These are phyloP conservation scores for Drosophila gunungcola DNA, from an alignment of 1,140 invertebrate genomes.

Conservation along the genomic window DNA sequence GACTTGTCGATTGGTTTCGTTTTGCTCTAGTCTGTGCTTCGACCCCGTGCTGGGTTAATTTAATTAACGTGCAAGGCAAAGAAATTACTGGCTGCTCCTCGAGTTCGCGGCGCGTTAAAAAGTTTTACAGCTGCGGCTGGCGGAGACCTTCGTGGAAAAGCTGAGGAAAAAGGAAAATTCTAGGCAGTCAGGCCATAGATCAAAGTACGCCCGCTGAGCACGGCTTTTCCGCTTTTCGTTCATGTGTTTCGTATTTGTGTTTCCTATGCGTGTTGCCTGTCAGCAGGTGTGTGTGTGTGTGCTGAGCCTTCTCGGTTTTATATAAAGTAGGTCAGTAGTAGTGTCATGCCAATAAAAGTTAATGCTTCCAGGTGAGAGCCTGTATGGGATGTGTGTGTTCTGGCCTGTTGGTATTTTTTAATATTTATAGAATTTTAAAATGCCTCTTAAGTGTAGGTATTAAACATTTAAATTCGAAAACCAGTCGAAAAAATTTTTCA, in stretches of 20 bases:
- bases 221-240: slow-evolving; percentile 21
- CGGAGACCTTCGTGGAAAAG: slow-evolving; percentile 49
- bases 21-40: slow-evolving; percentile 14
- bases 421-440: slow-evolving; percentile 83
- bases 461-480: slow-evolving; percentile 61
- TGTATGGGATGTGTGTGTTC: slow-evolving; percentile 18
- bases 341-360: slow-evolving; percentile 79
- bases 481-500: slow-evolving; percentile 2
- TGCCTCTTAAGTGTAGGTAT: slow-evolving; percentile 65
- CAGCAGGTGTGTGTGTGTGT: slow-evolving; percentile 62
- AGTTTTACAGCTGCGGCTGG: slow-evolving; percentile 37
- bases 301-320: slow-evolving; percentile 40
- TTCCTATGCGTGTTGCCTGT: slow-evolving; percentile 45
- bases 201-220: slow-evolving; percentile 69
- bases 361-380: slow-evolving; percentile 56
- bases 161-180: slow-evolving; percentile 25
- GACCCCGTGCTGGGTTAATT: slow-evolving; percentile 68
- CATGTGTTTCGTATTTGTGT: slow-evolving; percentile 29
- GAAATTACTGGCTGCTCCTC: slow-evolving; percentile 63
- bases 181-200: slow-evolving; percentile 61
- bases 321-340: slow-evolving; percentile 77
- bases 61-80: slow-evolving; percentile 70
- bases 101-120: slow-evolving; percentile 10
- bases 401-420: slow-evolving; percentile 81
- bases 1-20: slow-evolving; percentile 21